Conservation (phyloP, 2,888 invertebrate genomes). For the Colletes collaris region DNA sequence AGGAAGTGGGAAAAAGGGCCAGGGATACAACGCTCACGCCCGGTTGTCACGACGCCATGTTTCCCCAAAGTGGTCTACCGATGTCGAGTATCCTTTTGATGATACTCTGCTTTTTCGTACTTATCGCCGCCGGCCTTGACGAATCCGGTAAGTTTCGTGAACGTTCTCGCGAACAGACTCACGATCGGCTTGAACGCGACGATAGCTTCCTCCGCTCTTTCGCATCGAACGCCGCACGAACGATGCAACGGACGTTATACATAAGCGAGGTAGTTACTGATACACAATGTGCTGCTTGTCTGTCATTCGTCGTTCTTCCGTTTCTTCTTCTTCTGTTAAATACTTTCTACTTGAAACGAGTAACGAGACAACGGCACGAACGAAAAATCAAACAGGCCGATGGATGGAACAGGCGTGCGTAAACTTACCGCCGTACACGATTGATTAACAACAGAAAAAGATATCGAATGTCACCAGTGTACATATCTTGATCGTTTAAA, state of each 20-base stretch:
- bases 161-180: not conserved
- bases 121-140: slow-evolving; percentile 68
- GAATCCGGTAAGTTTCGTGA: slow-evolving; percentile 61
- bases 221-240: slow-evolving; percentile 15
- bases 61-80: slow-evolving; percentile 75
- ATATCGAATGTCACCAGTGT: slow-evolving; percentile 28
- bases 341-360: not conserved
- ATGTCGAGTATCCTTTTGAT: slow-evolving; percentile 74
- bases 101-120: slow-evolving; percentile 70
- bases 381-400: slow-evolving; percentile 3
- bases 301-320: slow-evolving; percentile 29
- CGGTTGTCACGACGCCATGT: slow-evolving; percentile 82
- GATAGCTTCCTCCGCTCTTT: slow-evolving; percentile 17
- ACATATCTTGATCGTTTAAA: slow-evolving; percentile 16
- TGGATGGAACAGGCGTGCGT: slow-evolving; percentile 20
- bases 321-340: slow-evolving; percentile 1
- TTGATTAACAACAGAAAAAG: slow-evolving; percentile 44
- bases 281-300: slow-evolving; percentile 43
- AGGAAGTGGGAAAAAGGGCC: slow-evolving; percentile 62
- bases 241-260: slow-evolving; percentile 17
- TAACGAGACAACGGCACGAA: not conserved
- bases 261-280: slow-evolving; percentile 24
- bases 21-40: slow-evolving; percentile 72
- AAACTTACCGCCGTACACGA: slow-evolving; percentile 47
- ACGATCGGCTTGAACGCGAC: not conserved